A percentile compares a stretch with the other conserved stretches of the same genome.
phyloP scores from a whole-genome alignment of 2,113 vertebrate genomes.

The Ptyas mucosa region DNA sequence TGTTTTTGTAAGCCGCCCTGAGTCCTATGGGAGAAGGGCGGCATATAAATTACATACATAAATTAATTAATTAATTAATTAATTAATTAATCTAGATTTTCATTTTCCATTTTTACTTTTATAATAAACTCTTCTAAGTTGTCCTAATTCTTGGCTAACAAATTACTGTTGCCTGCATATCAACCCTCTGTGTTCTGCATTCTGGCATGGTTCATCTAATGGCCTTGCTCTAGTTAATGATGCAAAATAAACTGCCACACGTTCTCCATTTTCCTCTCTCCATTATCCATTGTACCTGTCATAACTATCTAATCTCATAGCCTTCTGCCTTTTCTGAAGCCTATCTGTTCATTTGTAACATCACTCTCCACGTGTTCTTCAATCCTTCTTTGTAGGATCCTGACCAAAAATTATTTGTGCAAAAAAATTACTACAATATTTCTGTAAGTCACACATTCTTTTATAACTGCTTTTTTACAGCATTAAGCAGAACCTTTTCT shows the following conservation, averaged over 20 bases:
- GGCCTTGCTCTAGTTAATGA: neutral
- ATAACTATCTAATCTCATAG: neutral
- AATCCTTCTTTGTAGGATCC: neutral
- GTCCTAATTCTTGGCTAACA: neutral
- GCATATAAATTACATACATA: no score
- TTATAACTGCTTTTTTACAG: neutral
- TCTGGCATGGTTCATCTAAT: neutral
- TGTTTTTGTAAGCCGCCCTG: no score
- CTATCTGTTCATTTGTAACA: neutral
- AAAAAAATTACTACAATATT: neutral
- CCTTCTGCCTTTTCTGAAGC: neutral
- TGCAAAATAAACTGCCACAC: neutral
- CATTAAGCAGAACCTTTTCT: neutral
- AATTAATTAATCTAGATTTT: neutral
- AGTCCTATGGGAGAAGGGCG: no score
- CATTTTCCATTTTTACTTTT: neutral
- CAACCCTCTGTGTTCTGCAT: neutral
- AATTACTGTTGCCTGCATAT: neutral
- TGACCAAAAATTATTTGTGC: neutral
- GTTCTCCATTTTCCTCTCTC: neutral
- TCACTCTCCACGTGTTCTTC: neutral
- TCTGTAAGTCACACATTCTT: neutral
- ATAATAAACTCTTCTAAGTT: neutral
- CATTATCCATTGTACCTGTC: neutral
- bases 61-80: no score